Evolutionary conservation across 2,888 invertebrate genomes (phyloP), one percentile per base, ranked within the genome.

Genomic region (Bellardia bayeri): DNA sequence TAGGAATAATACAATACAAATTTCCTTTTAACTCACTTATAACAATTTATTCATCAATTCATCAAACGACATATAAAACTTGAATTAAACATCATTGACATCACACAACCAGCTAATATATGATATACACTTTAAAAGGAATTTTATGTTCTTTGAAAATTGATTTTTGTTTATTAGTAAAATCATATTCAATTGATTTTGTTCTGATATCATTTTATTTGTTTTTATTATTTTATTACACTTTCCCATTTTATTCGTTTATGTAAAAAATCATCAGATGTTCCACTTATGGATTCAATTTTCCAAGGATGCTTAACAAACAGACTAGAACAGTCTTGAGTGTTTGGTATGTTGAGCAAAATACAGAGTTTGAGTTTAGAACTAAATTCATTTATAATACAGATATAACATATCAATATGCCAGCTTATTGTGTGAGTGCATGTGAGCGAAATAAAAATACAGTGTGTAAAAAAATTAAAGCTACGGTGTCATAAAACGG

Each of bases 181-280:
- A 69, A 54, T 72, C 16, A 40, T 56, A 56, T 72, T 40, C 23
- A 72, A 51, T 69, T 69, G 51, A 51, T 69, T 69, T 33, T 1
- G 13, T 30, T 13, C 30, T 33, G 3, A 61, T 45, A 54, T 16
- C 23, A 4, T 11, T 58, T 9, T 30, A 23, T 66, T 11, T 66
- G 42, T 16, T 33, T 66, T 13, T 45, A 37, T 40, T 63, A n/a
- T 37, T 54, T 40, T 40, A 40, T 54, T 56, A 3, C 14, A 40
- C n/a, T 71, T 54, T 71, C 8, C 7, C 6, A 23, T 33, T n/a
- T 37, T 54, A 54, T 68, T 56, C 0, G 56, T 13, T 71, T 40
- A 37, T 16, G 8, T 71, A 16, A 56, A 58, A 23, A 72, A 45
- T 16, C 7, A 8, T 45, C 42, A 72, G 14, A 72, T 72, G 30